Percentiles rank a stretch among this genome's conserved stretches.
Evolutionary conservation across 2,797 vertebrate species (phyloP).

Genomic region (Macropus fuliginosus): DNA sequence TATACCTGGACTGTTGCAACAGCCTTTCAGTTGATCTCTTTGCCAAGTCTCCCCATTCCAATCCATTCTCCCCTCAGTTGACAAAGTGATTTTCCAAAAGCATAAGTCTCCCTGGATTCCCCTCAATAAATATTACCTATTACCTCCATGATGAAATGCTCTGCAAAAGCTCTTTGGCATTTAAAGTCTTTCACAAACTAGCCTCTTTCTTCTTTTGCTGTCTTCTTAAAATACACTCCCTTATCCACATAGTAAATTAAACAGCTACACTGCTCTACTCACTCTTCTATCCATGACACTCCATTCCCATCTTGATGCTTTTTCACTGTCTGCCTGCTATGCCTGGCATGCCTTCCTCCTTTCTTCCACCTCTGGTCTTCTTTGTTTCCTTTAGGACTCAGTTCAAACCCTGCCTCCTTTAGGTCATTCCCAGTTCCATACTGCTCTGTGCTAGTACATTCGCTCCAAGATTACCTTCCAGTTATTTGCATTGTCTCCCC

Average conservation of each 20-base stretch:
- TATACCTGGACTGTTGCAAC: not conserved
- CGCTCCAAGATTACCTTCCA: not conserved
- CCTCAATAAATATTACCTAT: constrained; percentile 23
- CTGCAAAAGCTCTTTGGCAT: constrained; percentile 14
- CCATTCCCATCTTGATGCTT: not conserved
- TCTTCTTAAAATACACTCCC: not conserved
- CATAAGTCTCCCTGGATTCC: not conserved
- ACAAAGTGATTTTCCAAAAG: constrained; percentile 42
- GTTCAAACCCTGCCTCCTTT: not conserved
- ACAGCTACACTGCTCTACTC: not conserved
- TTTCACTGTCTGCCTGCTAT: not conserved
- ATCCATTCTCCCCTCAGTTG: not conserved
- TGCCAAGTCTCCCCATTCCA: not conserved
- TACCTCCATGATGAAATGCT: not conserved
- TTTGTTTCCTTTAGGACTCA: not conserved
- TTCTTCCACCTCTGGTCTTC: not conserved
- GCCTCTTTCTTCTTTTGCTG: not conserved
- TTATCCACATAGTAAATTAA: not conserved
- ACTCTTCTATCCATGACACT: not conserved
- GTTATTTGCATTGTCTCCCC: not conserved
- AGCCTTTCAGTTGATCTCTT: not conserved
- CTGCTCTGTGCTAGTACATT: not conserved
- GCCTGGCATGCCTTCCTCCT: not conserved
- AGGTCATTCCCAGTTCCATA: not conserved
- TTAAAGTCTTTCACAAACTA: constrained; percentile 21